Conservation (phyloP, 2,797 vertebrate genomes). For the Aselliscus stoliczkanus region DNA sequence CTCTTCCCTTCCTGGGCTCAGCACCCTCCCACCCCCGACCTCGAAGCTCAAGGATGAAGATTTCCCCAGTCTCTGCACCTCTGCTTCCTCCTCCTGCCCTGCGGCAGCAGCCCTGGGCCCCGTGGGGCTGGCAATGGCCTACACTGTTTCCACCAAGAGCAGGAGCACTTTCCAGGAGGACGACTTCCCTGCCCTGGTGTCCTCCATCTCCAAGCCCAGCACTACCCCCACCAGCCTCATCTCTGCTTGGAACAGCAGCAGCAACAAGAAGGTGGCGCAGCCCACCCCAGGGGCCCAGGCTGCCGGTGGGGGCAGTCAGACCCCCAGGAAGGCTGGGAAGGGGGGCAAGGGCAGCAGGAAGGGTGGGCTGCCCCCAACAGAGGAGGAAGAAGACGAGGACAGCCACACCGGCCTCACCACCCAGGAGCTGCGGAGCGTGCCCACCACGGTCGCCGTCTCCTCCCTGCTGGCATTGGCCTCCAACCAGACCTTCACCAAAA, state of each 20-base stretch:
- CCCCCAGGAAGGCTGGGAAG: conserved; percentile 84
- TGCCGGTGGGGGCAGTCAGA: conserved; percentile 61
- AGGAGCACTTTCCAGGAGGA: conserved; percentile 92
- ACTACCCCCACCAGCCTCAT: conserved; percentile 81
- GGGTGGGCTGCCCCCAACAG: conserved; percentile 65
- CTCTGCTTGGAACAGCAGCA: conserved; percentile 89
- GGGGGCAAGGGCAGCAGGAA: conserved; percentile 78
- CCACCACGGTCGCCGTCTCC: conserved; percentile 91
- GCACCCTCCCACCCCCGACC: conserved; percentile 72
- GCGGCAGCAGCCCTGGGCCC: conserved; percentile 38
- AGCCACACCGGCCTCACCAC: conserved; percentile 81
- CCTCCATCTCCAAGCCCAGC: conserved; percentile 83
- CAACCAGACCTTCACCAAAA: conserved; percentile 82
- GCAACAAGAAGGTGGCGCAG: conserved; percentile 81
- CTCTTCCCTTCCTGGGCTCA: conserved; percentile 47
- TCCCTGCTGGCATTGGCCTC: conserved; percentile 87
- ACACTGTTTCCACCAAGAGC: conserved; percentile 83
- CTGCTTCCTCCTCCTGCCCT: conserved; percentile 78
- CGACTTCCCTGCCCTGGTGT: conserved; percentile 96
- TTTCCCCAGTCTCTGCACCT: conserved; percentile 90
- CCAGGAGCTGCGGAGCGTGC: conserved; percentile 87
- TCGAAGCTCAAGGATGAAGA: conserved; percentile 94
- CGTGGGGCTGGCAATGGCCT: conserved; percentile 78
- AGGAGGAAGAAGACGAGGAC: conserved; percentile 78
- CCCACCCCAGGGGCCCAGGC: conserved; percentile 37